Evolutionary conservation across 2,797 vertebrate genomes (phyloP).

Genomic region (Rhinichthys osculus): DNA sequence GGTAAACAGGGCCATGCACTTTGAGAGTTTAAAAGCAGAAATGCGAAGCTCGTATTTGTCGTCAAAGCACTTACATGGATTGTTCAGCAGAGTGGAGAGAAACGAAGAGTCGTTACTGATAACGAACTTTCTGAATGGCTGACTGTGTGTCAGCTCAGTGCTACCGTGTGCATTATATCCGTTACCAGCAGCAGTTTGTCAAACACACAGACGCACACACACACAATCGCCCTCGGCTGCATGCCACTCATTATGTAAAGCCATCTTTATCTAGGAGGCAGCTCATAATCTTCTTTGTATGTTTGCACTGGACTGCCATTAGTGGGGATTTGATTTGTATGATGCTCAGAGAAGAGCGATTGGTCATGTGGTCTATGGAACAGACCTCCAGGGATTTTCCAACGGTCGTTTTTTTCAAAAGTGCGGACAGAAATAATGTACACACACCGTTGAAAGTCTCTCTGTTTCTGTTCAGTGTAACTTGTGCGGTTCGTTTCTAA

Average conservation of each 20-base stretch:
- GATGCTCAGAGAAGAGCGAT: conserved; percentile 72
- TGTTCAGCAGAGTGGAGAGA: conserved; percentile 63
- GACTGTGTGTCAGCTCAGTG: conserved; percentile 78
- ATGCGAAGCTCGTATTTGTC: conserved; percentile 10
- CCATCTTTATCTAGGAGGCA: conserved; percentile 75
- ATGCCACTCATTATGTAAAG: conserved; percentile 74
- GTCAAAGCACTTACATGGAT: conserved; percentile 41
- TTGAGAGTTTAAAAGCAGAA: conserved; percentile 17
- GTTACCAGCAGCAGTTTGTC: conserved; percentile 58
- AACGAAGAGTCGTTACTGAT: conserved; percentile 51
- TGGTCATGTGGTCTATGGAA: conserved; percentile 65
- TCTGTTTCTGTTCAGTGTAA: background rate
- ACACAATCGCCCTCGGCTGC: conserved; percentile 40
- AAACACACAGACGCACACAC: conserved; percentile 21
- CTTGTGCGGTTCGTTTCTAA: background rate
- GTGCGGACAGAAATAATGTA: conserved; percentile 55
- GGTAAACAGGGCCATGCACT: background rate
- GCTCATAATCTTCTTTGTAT: conserved; percentile 77
- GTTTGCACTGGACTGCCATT: conserved; percentile 79
- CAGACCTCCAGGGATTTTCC: conserved; percentile 65
- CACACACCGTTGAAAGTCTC: background rate
- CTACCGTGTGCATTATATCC: conserved; percentile 70
- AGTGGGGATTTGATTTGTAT: conserved; percentile 79
- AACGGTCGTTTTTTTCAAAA: conserved; percentile 52
- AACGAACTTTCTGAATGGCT: conserved; percentile 78